Conservation (phyloP, 2,113 vertebrate species). For the Lucifuga dentata region DNA sequence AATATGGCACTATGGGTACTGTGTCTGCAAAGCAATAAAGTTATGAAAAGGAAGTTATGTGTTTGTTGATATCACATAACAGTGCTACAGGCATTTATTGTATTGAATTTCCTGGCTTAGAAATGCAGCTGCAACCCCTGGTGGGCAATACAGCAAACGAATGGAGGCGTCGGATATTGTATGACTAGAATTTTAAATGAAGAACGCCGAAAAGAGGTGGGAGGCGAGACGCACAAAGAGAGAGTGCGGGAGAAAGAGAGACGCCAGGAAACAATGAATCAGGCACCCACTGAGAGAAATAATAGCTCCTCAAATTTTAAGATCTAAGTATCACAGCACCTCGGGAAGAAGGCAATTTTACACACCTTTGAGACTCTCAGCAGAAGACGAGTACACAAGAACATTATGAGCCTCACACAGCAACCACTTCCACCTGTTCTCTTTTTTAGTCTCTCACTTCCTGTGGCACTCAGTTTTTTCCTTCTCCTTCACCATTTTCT, state of each 20-base stretch:
- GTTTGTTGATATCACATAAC: conserved; percentile 71
- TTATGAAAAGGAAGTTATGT: conserved; percentile 61
- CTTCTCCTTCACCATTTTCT: conserved; percentile 17
- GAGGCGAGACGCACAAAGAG: conserved; percentile 56
- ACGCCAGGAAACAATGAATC: conserved; percentile 58
- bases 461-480: conserved; percentile 36
- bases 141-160: conserved; percentile 68
- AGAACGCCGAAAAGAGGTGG: conserved; percentile 60
- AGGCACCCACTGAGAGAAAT: conserved; percentile 68
- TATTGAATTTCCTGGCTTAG: conserved; percentile 61
- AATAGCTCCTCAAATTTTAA: conserved; percentile 66
- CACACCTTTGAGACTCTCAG: conserved; percentile 53
- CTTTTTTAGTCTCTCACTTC: conserved; percentile 19
- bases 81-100: conserved; percentile 57
- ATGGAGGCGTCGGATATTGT: conserved; percentile 70
- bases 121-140: conserved; percentile 64
- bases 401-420: conserved; percentile 45
- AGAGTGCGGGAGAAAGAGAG: conserved; percentile 1
- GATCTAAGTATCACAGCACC: conserved; percentile 54
- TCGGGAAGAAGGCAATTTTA: conserved; percentile 57
- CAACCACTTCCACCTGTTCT: conserved; percentile 6
- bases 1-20: conserved; percentile 25
- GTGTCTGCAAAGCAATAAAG: conserved; percentile 60
- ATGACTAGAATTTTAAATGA: conserved; percentile 77
- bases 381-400: conserved; percentile 37